Evolutionary conservation across 2,113 vertebrate species (phyloP).

Genomic region (Toxotes chatareus): DNA sequence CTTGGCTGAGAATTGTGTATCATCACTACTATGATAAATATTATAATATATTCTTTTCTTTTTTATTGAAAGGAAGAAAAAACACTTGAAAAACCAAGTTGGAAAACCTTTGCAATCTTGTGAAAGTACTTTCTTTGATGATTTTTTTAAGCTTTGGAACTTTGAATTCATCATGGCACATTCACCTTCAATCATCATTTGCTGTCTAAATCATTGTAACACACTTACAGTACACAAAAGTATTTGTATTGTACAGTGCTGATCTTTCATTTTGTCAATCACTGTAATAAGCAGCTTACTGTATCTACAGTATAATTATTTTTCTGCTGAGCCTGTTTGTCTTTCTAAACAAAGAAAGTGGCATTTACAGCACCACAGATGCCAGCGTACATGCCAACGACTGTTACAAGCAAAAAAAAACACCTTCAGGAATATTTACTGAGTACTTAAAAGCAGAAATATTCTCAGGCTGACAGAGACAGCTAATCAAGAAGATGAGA

Average conservation of each 20-base stretch:
- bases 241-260: constrained; percentile 33
- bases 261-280: constrained; percentile 61
- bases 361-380: constrained; percentile 48
- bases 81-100: background rate
- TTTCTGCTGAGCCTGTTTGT: constrained; percentile 47
- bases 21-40: background rate
- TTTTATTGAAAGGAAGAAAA: constrained; percentile 10
- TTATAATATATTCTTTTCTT: constrained; percentile 8
- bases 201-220: constrained; percentile 39
- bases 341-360: constrained; percentile 66
- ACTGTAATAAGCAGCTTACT: constrained; percentile 54
- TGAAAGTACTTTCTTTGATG: constrained; percentile 22
- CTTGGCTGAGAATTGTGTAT: constrained; percentile 10
- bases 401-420: constrained; percentile 65
- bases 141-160: constrained; percentile 8
- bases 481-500: constrained; percentile 72
- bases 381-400: constrained; percentile 36
- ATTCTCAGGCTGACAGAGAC: constrained; percentile 63
- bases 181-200: constrained; percentile 32
- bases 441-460: constrained; percentile 62
- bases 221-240: constrained; percentile 13
- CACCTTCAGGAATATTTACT: constrained; percentile 73
- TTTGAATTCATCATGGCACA: constrained; percentile 8
- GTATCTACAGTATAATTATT: constrained; percentile 57
- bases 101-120: constrained; percentile 23